These are phyloP conservation scores for Paramormyrops hopkinsi DNA, from an alignment of 2,797 vertebrate genomes.

Conservation along the genomic window DNA sequence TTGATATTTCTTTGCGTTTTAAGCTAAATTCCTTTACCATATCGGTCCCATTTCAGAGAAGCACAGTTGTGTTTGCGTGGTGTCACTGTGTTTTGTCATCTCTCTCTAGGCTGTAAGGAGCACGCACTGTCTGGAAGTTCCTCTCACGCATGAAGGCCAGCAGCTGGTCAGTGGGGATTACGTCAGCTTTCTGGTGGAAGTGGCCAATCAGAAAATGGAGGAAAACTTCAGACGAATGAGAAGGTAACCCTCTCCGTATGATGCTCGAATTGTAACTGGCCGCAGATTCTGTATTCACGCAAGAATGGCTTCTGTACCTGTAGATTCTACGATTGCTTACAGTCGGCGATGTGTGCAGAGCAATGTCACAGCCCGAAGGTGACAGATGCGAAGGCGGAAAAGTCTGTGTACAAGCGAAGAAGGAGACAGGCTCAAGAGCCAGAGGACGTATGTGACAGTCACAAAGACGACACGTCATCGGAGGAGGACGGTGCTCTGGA, in stretches of 20 bases:
- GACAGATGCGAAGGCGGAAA: conserved; percentile 18
- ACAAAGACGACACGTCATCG: neutral
- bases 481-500: neutral
- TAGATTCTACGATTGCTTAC: conserved; percentile 62
- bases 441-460: neutral
- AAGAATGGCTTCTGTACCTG: neutral
- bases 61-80: neutral
- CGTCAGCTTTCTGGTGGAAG: conserved; percentile 68
- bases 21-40: neutral
- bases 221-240: conserved; percentile 78
- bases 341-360: conserved; percentile 46
- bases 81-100: neutral
- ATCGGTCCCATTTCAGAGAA: neutral
- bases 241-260: conserved; percentile 58
- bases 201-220: conserved; percentile 85
- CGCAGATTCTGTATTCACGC: neutral
- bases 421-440: conserved; percentile 42
- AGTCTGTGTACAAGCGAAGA: conserved; percentile 35
- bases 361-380: neutral
- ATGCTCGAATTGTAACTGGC: neutral
- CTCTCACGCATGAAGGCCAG: conserved; percentile 67
- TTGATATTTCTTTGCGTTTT: neutral
- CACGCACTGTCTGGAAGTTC: conserved; percentile 86
- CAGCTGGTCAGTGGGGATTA: conserved; percentile 77
- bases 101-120: conserved; percentile 73